Base-by-base conservation (phyloP, 2,888 invertebrate genomes). In the Dinocampus coccinellae region DNA sequence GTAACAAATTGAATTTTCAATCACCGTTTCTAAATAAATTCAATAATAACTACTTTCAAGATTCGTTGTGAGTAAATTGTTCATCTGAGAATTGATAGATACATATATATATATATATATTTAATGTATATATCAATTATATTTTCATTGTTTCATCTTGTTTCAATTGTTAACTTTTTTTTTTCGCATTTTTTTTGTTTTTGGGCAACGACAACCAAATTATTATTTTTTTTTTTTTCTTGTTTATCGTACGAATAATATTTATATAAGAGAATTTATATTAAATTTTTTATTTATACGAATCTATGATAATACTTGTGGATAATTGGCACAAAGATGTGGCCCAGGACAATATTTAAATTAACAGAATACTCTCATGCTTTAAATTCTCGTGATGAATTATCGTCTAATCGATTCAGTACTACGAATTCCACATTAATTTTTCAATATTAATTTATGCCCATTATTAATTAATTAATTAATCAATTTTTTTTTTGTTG, bases 21-120 rank as follows among this genome's bases (percentile, higher is more conserved):
- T 24, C 22, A 20, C 20, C 20, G 29, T 42, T 22, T 52, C 24
- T n/a, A 20, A 26, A 26, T 75, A 58, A 80, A 81, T 79, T 80
- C 79, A 76, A 79, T 82, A 82, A 80, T 81, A 82, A 81, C 83
- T 83, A 83, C 81, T 83, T 82, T 83, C 83, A 82, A 82, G 78
- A 83, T 83, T 83, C 82, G 83, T 83, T 83, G 82, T 81, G 78
- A 78, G 78, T 76, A 71, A 81, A 79, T 79, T 78, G 72, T 78
- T 77, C 65, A 61, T 75, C 76, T 73, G 75, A 69, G 73, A 66
- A 74, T n/a, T 65, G 16, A 55, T 9, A 62, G 24, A 66, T 68
- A 64, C 55, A 71, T 58, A 52, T 29, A 65, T 24, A 58, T 33
- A 57, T n/a, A n/a, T n/a, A n/a, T n/a, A n/a, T n/a, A n/a, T n/a